These are phyloP conservation scores for Eristalis arbustorum DNA, from an alignment of 2,888 invertebrate genomes.

Conservation along the genomic window DNA sequence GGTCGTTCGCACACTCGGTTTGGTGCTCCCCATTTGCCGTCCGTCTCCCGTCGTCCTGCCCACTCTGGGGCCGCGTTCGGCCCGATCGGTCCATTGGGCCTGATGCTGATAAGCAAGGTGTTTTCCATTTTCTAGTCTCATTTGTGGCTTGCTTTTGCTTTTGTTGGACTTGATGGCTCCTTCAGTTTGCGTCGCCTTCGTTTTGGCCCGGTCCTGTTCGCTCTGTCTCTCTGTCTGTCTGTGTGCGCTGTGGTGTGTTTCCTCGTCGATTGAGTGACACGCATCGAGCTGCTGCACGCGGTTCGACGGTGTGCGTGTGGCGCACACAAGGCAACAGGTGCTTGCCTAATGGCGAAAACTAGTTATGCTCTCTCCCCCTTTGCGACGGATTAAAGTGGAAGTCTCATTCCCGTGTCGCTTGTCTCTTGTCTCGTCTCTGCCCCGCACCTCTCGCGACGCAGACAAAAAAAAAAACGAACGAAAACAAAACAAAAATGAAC, in stretches of 20 bases:
- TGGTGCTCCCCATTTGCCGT: not conserved
- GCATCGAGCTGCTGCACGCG: slow-evolving; percentile 53
- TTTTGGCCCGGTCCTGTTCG: slow-evolving; percentile 6
- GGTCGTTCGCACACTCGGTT: not conserved
- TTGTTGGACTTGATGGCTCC: not conserved
- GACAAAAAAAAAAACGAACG: too few species aligned
- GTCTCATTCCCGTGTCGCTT: slow-evolving; percentile 15
- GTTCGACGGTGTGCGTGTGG: not conserved
- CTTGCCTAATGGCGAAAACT: slow-evolving; percentile 63
- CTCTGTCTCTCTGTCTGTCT: not conserved
- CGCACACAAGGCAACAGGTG: slow-evolving; percentile 55
- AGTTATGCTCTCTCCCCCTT: slow-evolving; percentile 30
- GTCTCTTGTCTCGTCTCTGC: not conserved
- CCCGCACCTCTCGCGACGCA: too few species aligned
- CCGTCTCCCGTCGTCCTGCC: slow-evolving; percentile 13
- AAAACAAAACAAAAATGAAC: too few species aligned
- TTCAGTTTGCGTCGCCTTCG: not conserved
- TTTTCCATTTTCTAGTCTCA: slow-evolving; percentile 45
- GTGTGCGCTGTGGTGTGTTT: slow-evolving; percentile 6
- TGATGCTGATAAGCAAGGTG: not conserved
- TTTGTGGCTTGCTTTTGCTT: not conserved
- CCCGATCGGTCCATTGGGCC: slow-evolving; percentile 27
- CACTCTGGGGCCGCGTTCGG: slow-evolving; percentile 26
- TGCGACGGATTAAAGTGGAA: slow-evolving; percentile 49
- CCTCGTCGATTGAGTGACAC: slow-evolving; percentile 52